Evolutionary conservation across 2,888 invertebrate genomes (phyloP), one percentile per base, ranked within the genome.

Genomic region (Harpagoxenus sublaevis): DNA sequence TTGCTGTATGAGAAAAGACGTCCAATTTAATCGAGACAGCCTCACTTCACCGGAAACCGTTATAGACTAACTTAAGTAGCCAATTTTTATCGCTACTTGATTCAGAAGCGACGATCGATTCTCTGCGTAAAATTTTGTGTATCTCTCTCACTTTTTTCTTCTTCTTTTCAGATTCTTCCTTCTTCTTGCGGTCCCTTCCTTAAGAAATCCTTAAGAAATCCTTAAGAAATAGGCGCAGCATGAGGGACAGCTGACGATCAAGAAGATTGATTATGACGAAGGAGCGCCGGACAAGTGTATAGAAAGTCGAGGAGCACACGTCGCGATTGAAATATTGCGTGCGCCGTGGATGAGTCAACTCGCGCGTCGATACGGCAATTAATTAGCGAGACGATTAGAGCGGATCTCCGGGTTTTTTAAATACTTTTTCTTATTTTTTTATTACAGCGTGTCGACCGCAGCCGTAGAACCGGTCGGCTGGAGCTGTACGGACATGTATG

Each of bases 271-370:
- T 65, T 18, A 3, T 3, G 23, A 51, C n/a, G 66, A 65, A 65
- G 23, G 28, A 45, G 23, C 35, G 31, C 48, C 66, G 48, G 35
- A 35, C 48, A 65, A 51, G 18, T 18, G 42, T 51, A 51, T 63
- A 77, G 35, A 77, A 51, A 63, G 35, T 51, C 5, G 48, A 15
- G 28, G 18, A 15, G 8, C 23, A 15, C 15, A 23, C 15, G 28
- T 18, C 57, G 23, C 35, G 35, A 65, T 65, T 35, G 35, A 65
- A 35, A 48, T 65, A 51, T 75, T 35, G 65, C 65, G 23, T 65
- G 42, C 31, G 12, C 39, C 39, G 66, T 39, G 66, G 68, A 39
- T 39, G 53, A 68, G n/a, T 78, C 18, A 70, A 53, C n/a, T 68
- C n/a, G 9, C 78, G 68, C 31, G 53, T 18, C 53, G 55, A 65